phyloP scores from a whole-genome alignment of 2,888 invertebrate species.

The Hirtodrosophila confusa region DNA sequence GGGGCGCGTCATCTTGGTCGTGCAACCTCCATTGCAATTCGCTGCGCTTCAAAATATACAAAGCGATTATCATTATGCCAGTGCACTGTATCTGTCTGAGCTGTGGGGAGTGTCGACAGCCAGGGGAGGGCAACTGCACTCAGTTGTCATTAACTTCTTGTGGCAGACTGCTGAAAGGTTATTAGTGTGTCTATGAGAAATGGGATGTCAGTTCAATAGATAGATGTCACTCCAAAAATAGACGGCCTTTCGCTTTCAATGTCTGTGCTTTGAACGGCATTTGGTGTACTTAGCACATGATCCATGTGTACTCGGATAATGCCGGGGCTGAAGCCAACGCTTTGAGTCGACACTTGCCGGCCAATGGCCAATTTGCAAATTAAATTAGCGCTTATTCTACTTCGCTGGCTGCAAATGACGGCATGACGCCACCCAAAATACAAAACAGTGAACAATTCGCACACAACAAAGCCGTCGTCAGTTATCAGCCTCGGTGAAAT shows the following conservation, averaged over 20 bases:
- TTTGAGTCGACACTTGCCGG: conserved; percentile 44
- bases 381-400: conserved; percentile 76
- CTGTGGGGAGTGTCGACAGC: background rate
- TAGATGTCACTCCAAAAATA: background rate
- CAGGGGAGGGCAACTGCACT: background rate
- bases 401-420: conserved; percentile 56
- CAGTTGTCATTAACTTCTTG: no score
- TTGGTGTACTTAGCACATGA: conserved; percentile 28
- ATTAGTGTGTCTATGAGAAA: background rate
- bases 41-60: no score
- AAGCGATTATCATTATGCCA: conserved; percentile 22
- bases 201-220: no score
- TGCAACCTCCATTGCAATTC: conserved; percentile 2
- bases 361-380: conserved; percentile 73
- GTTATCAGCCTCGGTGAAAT: conserved; percentile 44
- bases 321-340: background rate
- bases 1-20: background rate
- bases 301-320: conserved; percentile 14
- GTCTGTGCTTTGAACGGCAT: background rate
- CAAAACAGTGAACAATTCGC: conserved; percentile 24
- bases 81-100: background rate
- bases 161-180: background rate
- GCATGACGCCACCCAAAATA: conserved; percentile 65
- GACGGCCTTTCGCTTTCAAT: background rate
- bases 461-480: conserved; percentile 64